Evolutionary conservation across 2,113 vertebrate species (phyloP), one percentile per base, ranked within the genome.

Genomic region (Cinclus cinclus): DNA sequence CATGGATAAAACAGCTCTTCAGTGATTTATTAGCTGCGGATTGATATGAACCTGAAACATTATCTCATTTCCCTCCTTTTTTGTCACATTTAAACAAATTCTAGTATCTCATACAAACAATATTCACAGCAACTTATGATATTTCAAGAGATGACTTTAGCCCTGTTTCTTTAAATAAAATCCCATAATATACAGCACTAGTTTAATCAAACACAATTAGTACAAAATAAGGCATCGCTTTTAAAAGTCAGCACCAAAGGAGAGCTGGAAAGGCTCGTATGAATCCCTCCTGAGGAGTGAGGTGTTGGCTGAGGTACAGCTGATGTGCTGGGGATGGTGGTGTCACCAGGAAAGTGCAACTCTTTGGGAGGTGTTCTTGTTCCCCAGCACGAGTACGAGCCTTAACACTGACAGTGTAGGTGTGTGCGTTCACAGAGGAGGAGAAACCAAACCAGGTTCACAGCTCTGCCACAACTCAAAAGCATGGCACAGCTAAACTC

Each of bases 141-240:
- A 93, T 83, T 96, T 85, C 87, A 70, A 96, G 74, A 96, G 96
- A 98, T 98, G 97, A 98, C 97, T 96, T 97, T 98, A 98, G 98
- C 98, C 98, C 98, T 98, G 97, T 98, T 96, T 92, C 60, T 87
- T 97, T 96, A 97, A 98, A 97, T 94, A 87, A 97, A 95, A 93
- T 64, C 89, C 94, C 91, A 46, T 87, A 92, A 97, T 96, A 97
- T 89, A 98, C 93, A 91, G 97, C 95, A 97, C 96, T 97, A 97
- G 97, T 89, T 96, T 87, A 96, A 96, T 87, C 83, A 87, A 95
- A 97, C 95, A 96, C 80, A 91, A 97, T 97, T 94, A 87, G 96
- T 98, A 98, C 81, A 98, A 98, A 98, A 98, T 99, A 99, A 99
- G 99, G 99, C 99, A 99, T 99, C 97, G 70, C 90, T 98, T 98